Conservation (phyloP, 2,113 vertebrate species). For the Clarias gariepinus region DNA sequence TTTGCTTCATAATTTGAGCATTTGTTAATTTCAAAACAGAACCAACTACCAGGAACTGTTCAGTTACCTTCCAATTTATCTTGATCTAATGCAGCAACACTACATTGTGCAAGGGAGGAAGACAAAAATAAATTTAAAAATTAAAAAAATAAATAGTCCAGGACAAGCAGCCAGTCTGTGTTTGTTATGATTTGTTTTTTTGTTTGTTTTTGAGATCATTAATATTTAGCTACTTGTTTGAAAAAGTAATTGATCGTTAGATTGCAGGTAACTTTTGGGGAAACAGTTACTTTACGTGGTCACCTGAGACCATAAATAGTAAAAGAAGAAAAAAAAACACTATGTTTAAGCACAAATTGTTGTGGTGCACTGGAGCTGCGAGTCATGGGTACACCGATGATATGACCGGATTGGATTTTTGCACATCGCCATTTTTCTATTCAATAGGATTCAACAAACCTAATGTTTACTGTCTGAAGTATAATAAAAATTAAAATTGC, state of each 20-base stretch:
- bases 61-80: conserved; percentile 7
- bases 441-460: no score
- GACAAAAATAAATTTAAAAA: neutral
- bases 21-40: conserved; percentile 15
- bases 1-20: conserved; percentile 8
- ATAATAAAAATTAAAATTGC: no score
- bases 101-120: neutral
- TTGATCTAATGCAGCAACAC: neutral
- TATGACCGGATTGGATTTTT: no score
- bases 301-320: no score
- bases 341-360: no score
- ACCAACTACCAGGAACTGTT: conserved; percentile 7
- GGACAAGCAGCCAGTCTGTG: neutral
- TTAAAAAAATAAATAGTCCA: neutral
- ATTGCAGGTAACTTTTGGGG: neutral
- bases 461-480: no score
- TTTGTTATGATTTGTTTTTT: neutral
- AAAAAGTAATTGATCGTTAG: neutral
- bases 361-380: no score
- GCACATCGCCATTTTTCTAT: no score
- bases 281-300: neutral
- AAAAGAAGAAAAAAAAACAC: no score
- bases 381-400: no score
- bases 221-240: no score
- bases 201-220: neutral